Conservation (phyloP, 2,888 invertebrate species). For the Tetranychus truncatus region DNA sequence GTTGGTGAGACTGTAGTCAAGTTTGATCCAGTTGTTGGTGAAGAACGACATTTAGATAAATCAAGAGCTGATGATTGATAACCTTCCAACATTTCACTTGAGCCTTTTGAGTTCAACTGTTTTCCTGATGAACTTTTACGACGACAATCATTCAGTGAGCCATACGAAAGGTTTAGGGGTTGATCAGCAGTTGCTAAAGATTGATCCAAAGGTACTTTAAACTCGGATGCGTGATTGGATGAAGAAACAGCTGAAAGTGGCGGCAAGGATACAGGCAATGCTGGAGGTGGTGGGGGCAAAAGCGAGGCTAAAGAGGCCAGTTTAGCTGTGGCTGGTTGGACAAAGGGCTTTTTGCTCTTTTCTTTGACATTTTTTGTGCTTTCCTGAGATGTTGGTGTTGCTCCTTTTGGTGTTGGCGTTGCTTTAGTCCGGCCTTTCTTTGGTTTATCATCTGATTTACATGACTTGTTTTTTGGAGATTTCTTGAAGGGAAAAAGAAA, state of each 20-base stretch:
- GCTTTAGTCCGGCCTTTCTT: not conserved
- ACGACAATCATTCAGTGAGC: not conserved
- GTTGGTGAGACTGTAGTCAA: not conserved
- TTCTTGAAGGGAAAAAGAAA: not conserved
- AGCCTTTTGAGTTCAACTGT: not conserved
- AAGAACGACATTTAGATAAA: slow-evolving; percentile 5
- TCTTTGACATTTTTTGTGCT: not conserved
- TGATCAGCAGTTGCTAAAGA: not conserved
- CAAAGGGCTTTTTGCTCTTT: not conserved
- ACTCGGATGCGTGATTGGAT: not conserved
- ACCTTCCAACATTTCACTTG: not conserved
- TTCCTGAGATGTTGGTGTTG: not conserved
- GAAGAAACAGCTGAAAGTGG: not conserved
- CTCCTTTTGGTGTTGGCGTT: not conserved
- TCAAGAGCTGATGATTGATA: slow-evolving; percentile 3
- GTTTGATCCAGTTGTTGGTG: not conserved
- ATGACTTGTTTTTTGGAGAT: not conserved
- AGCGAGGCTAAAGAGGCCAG: not conserved
- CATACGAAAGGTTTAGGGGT: not conserved
- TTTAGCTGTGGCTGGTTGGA: not conserved
- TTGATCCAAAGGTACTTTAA: not conserved
- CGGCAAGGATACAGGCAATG: not conserved
- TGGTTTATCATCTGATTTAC: not conserved
- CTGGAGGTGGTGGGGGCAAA: not conserved
- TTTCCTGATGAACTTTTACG: not conserved